Evolutionary conservation across 2,888 invertebrate genomes (phyloP), one percentile per base, ranked within the genome.

Genomic region (Hedychridium roseum): DNA sequence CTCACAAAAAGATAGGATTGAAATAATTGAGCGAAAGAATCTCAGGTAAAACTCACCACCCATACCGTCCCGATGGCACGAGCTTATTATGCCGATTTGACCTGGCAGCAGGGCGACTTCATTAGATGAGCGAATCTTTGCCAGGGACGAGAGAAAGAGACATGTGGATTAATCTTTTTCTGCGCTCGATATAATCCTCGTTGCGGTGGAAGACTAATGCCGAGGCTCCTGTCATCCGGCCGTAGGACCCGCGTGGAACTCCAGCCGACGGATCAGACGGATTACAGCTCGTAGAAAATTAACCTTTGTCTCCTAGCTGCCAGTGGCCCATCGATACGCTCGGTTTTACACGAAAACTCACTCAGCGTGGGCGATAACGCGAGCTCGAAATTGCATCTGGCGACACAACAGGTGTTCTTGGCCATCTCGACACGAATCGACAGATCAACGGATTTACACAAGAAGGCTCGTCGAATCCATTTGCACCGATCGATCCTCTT

Each of bases 181-280:
- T 68, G 69, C 72, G 70, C 70, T 75, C 73, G 70, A 74, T 77
- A 78, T 78, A 78, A 78, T 78, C 78, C 75, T 68, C 65, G 70
- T n/a, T n/a, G 67, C 69, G 72, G 67, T 74, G 74, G 74, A 74
- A 70, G 73, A 66, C 60, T 72, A 72, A 71, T 72, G 70, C 72
- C n/a, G 21, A 57, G 55, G 64, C 68, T 64, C 68, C 72, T 71
- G 72, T 71, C 71, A 70, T 63, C 66, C 68, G 60, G 52, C 54
- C 64, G 43, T 61, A 60, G 58, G 63, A 59, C 58, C 63, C n/a
- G n/a, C n/a, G n/a, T 53, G 56, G 46, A 52, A 52, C 52, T 56
- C 48, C 60, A 57, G 51, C 60, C 64, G 62, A 56, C 57, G 64
- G 63, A 64, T 64, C 62, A 64, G 63, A 64, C 59, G 74, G 75